Base-by-base conservation (phyloP, 2,888 invertebrate genomes). In the Dicyrtoma fusca region DNA sequence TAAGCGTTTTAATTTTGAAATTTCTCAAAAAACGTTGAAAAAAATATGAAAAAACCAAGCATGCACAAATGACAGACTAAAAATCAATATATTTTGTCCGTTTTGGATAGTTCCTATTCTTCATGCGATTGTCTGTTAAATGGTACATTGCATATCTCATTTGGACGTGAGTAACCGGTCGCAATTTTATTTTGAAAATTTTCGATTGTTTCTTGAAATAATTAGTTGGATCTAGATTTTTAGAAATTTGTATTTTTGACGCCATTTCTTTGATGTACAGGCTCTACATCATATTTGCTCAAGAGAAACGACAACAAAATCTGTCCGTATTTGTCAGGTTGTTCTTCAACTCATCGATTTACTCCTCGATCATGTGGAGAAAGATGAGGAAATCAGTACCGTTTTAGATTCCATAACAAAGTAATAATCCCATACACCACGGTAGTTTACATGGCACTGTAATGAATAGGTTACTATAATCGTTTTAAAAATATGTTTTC, bases 301-400 rank as follows among this genome's bases (percentile, higher is more conserved):
- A 77, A 89, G 95, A 83, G 95, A 97, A 82, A 89, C 89, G 75
- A 88, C 89, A 74, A 90, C 91, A 81, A 92, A 93, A 81, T 94
- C 94, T 0, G 85, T 95, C 23, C 88, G 96, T 25, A 93, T 98
- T 1, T 91, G 96, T 84, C 97, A 97, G 84, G 92, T 94, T 1
- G 92, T 97, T 81, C 85, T 99, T 19, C 97, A 96, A 83, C 87
- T 98, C 69, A 89, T 97, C 5, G 97, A 97, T 82, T 88, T 95
- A 0, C 84, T 99, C 1, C 88, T 98, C 85, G 95, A 97, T 81
- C 80, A 82, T 45, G 74, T 80, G 51, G 82, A 81, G 25, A 81
- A 80, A 72, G 77, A 80, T 63, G 77, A 80, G 49, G 80, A 77
- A 63, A 75, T 77, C 14, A 76, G 76, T 45, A 77, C 76, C 44